Evolutionary conservation across 2,888 invertebrate species (phyloP).

Genomic region (Pteria penguin): DNA sequence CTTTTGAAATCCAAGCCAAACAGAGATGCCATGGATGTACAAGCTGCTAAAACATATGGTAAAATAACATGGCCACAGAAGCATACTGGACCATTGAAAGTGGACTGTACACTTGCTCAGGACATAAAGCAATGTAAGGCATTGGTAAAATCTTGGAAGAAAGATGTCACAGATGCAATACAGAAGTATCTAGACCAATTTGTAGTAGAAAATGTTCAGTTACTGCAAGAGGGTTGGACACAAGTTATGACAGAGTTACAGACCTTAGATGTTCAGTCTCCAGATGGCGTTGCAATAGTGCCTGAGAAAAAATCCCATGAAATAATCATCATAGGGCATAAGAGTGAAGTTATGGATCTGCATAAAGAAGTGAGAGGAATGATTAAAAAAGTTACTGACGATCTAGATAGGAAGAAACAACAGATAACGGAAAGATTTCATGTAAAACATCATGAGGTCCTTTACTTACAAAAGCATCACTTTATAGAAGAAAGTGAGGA

Average conservation of each 20-base stretch:
- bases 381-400: conserved; percentile 4
- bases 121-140: conserved; percentile 17
- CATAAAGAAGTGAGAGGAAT: conserved; percentile 16
- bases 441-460: conserved; percentile 21
- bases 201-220: conserved; percentile 11
- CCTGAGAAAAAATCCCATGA: conserved; percentile 12
- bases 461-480: conserved; percentile 16
- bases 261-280: conserved; percentile 11
- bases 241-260: conserved; percentile 9
- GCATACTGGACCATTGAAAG: not conserved
- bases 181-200: conserved; percentile 7
- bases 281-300: conserved; percentile 22
- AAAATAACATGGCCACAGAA: conserved; percentile 30
- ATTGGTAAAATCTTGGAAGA: conserved; percentile 26
- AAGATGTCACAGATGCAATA: not conserved
- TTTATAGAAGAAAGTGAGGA: conserved; percentile 22
- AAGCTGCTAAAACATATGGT: not conserved
- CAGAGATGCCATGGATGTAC: conserved; percentile 24
- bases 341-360: conserved; percentile 3
- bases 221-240: conserved; percentile 22
- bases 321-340: conserved; percentile 25
- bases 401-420: conserved; percentile 27
- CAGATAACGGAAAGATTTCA: conserved; percentile 11
- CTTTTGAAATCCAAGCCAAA: conserved; percentile 12
- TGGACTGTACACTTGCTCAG: conserved; percentile 11